Percentiles rank a stretch among this genome's conserved stretches.
These are phyloP conservation scores for Metalampra italica DNA, from an alignment of 2,888 invertebrate genomes.

Conservation along the genomic window DNA sequence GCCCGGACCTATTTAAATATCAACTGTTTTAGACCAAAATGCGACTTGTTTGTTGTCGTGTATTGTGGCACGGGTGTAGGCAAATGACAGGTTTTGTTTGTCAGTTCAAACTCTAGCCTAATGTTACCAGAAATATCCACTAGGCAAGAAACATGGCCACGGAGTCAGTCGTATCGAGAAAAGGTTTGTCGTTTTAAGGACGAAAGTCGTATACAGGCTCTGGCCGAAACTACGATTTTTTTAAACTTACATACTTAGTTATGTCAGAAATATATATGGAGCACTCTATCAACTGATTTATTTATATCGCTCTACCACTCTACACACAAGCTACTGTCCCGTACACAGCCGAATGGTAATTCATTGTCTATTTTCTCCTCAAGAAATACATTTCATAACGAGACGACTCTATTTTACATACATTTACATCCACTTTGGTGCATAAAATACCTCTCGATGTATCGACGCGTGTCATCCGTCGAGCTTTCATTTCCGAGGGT, in stretches of 20 bases:
- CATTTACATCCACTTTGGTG: conserved; percentile 61
- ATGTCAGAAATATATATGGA: background rate
- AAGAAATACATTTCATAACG: conserved; percentile 43
- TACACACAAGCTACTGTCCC: conserved; percentile 32
- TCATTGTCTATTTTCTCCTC: conserved; percentile 35
- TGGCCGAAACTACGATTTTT: no score
- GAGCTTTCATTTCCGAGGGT: conserved; percentile 61
- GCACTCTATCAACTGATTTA: background rate
- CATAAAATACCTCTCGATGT: conserved; percentile 52
- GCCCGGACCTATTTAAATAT: conserved; percentile 69
- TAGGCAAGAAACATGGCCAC: no score
- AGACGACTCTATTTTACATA: conserved; percentile 60
- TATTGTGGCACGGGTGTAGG: conserved; percentile 18
- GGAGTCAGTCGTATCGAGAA: no score
- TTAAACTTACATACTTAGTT: no score
- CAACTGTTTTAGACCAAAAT: conserved; percentile 60
- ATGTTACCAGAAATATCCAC: no score
- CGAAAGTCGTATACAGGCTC: no score
- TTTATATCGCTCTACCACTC: conserved; percentile 14
- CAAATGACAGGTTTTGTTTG: background rate
- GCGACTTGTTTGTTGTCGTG: conserved; percentile 41
- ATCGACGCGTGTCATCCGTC: conserved; percentile 66
- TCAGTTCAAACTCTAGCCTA: no score
- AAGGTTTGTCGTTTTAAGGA: no score
- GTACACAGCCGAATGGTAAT: conserved; percentile 21